These are phyloP conservation scores for Alectura lathami DNA, from an alignment of 2,113 vertebrate species.

Conservation along the genomic window DNA sequence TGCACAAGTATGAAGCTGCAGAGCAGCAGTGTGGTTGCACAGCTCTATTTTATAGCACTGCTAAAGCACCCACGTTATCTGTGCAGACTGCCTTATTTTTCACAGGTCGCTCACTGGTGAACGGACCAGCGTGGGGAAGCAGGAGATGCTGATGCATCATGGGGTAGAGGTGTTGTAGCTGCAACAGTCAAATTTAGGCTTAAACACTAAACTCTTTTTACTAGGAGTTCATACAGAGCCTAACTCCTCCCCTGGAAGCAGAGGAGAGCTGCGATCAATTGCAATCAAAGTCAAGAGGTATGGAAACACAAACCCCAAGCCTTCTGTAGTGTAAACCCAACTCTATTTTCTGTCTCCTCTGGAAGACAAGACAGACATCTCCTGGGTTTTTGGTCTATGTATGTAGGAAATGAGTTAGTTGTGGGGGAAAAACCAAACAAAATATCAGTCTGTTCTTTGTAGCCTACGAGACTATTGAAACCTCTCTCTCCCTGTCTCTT, in stretches of 20 bases:
- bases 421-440: neutral
- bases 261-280: neutral
- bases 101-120: neutral
- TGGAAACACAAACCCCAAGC: neutral
- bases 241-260: neutral
- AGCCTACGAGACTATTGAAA: neutral
- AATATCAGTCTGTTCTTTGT: neutral
- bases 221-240: neutral
- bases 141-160: neutral
- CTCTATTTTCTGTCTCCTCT: neutral
- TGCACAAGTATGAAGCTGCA: neutral
- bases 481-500: neutral
- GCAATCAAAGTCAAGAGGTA: neutral
- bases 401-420: neutral
- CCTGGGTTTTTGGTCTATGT: neutral
- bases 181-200: neutral
- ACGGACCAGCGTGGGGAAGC: neutral
- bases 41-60: neutral
- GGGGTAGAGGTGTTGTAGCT: neutral
- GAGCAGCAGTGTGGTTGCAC: neutral
- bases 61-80: neutral
- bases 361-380: neutral
- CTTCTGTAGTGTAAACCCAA: neutral
- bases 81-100: neutral
- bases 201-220: neutral